phyloP scores from a whole-genome alignment of 2,113 vertebrate genomes.

The Acrocephalus kingi region DNA sequence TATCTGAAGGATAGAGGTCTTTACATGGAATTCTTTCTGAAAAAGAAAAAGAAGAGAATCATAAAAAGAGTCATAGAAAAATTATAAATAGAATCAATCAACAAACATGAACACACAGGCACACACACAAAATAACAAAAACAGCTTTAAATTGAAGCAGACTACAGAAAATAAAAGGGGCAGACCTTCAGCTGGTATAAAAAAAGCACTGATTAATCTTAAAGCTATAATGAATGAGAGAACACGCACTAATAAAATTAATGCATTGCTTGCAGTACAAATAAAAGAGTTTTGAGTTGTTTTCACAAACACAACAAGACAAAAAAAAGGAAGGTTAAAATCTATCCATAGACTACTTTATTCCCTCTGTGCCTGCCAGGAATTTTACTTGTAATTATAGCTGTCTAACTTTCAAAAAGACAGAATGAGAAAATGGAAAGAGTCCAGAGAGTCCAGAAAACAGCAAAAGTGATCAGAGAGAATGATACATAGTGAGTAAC shows the following conservation, averaged over 20 bases:
- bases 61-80: neutral
- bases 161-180: neutral
- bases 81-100: neutral
- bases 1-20: neutral
- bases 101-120: neutral
- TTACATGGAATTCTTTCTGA: neutral
- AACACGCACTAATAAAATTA: neutral
- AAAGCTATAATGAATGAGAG: neutral
- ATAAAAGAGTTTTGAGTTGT: neutral
- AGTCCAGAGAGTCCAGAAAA: slow-evolving; percentile 7
- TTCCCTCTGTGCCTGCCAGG: neutral
- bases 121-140: neutral
- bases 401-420: neutral
- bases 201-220: neutral
- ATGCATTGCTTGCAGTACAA: neutral
- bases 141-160: neutral
- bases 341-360: neutral
- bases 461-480: neutral
- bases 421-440: neutral
- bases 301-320: neutral
- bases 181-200: neutral
- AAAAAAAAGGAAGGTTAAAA: neutral
- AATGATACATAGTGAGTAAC: neutral
- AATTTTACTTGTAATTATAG: neutral
- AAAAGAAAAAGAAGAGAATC: neutral